Evolutionary conservation across 2,888 invertebrate genomes (phyloP), one percentile per base, ranked within the genome.

Genomic region (Sminthurides aquaticus): DNA sequence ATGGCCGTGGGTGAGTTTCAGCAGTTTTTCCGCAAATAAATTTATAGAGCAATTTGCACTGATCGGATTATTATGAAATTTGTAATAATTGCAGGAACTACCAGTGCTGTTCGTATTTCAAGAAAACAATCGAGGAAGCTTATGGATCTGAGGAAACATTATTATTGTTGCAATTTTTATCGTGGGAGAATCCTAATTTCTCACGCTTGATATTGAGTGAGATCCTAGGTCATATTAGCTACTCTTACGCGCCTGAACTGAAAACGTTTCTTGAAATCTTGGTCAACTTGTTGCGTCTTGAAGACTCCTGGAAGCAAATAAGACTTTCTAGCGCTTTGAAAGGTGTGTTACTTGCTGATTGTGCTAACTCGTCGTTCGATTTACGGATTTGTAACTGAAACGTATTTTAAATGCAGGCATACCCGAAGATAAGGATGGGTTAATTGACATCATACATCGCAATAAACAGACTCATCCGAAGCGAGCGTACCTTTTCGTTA

Each of bases 161-260:
- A 55, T 88, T 91, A 77, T 81, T 97, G 67, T 80, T 97, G 48
- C 91, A 95, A 82, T 97, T 91, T 80, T 87, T 94, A 79, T 91
- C 92, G 77, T 97, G 96, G 96, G 97, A 97, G 80, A 95, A 97
- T 81, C 92, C 93, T 26, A 88, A 88, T 74, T 92, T 96, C 81
- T 95, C 95, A 29, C 87, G 91, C 69, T 85, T 86, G 22, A 91
- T 94, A 57, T 84, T 97, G 48, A 87, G 89, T 55, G 96, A 97
- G 81, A 81, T 97, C 54, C 81, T 97, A 65, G 94, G 94, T 92
- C 91, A 94, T 79, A 86, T 88, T 72, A 85, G 86, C 2, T 87
- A 85, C 74, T 91, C 94, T 1, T 96, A 93, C 80, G 92, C 94
- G 73, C 93, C 95, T 78, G 97, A 97, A 79, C 83, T 97, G 78